Conservation (phyloP, 2,113 vertebrate genomes). For the Antechinus flavipes region DNA sequence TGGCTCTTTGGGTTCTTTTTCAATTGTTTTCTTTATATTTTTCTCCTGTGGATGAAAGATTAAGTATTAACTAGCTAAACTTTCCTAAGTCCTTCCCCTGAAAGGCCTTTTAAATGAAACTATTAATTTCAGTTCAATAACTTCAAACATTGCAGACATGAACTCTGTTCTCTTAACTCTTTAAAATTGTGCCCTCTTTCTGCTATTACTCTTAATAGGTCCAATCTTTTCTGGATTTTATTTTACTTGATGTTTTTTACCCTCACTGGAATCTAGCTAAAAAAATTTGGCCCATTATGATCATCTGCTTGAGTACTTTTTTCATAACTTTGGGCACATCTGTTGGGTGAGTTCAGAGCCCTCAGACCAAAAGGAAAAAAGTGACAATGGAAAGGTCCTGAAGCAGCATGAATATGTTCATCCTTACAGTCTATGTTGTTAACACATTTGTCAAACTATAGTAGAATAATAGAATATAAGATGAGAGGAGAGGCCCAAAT, state of each 20-base stretch:
- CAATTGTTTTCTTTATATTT: constrained; percentile 24
- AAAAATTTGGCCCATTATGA: neutral
- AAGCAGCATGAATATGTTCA: neutral
- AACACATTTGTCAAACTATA: neutral
- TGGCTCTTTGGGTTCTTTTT: constrained; percentile 8
- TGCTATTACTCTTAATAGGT: neutral
- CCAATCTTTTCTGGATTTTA: neutral
- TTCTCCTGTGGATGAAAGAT: neutral
- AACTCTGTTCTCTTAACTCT: neutral
- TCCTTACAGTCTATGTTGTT: neutral
- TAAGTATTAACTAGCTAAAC: neutral
- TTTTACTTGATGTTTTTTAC: neutral
- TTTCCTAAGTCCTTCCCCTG: neutral
- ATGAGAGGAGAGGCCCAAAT: neutral
- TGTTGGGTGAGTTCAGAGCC: neutral
- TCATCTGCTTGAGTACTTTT: neutral
- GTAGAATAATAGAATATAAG: neutral
- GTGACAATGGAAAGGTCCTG: neutral
- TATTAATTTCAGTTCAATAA: neutral
- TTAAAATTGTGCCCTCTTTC: neutral
- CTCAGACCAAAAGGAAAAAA: neutral
- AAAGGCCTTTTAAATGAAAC: neutral
- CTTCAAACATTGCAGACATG: neutral
- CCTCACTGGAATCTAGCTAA: neutral
- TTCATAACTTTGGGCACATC: neutral